Evolutionary conservation across 2,113 vertebrate species (phyloP).

Genomic region (Apodemus sylvaticus): DNA sequence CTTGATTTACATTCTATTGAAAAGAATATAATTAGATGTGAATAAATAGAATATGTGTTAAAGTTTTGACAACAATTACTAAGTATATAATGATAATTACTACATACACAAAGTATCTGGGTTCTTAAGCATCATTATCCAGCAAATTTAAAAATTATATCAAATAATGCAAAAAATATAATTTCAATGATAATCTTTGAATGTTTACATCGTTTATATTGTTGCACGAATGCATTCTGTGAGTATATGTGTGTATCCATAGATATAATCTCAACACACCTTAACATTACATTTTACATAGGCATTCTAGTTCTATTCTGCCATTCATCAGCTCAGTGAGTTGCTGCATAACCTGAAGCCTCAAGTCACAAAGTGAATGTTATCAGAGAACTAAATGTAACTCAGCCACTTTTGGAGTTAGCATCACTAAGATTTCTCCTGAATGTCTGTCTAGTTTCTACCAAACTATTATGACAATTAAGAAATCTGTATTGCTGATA

Average conservation of each 20-base stretch:
- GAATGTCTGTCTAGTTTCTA: background rate
- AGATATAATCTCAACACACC: background rate
- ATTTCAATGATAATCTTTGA: background rate
- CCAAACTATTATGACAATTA: background rate
- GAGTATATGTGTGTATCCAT: background rate
- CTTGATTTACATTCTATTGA: background rate
- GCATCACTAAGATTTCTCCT: background rate
- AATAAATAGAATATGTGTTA: background rate
- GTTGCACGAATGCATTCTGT: background rate
- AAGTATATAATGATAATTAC: background rate
- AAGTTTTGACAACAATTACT: background rate
- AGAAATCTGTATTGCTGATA: constrained; percentile 40
- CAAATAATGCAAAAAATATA: background rate
- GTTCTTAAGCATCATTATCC: background rate
- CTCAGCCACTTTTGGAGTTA: background rate
- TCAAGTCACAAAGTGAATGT: background rate
- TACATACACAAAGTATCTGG: background rate
- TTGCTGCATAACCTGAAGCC: background rate
- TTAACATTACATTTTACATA: background rate
- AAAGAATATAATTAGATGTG: background rate
- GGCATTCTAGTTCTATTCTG: background rate
- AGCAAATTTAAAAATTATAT: background rate
- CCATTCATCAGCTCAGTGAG: background rate
- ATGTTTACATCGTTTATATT: background rate
- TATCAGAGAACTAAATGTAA: background rate